Percentiles rank a stretch among this genome's conserved stretches.
Conservation (phyloP, 2,113 vertebrate species). For the Eurystomus gularis region DNA sequence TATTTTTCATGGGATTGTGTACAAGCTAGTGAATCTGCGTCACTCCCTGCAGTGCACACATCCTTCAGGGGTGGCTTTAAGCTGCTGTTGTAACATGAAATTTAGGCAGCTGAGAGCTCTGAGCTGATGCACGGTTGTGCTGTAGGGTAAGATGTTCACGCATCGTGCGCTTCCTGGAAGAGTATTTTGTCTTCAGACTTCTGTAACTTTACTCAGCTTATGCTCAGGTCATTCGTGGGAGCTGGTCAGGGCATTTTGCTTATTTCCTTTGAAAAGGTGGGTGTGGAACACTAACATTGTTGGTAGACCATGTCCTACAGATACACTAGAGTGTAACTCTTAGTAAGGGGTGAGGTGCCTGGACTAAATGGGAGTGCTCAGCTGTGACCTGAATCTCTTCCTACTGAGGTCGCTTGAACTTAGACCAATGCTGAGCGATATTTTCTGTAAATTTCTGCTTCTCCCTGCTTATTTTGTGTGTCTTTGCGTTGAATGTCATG, state of each 20-base stretch:
- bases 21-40: not conserved
- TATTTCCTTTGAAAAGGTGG: not conserved
- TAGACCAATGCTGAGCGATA: not conserved
- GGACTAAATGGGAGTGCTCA: not conserved
- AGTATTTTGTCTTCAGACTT: not conserved
- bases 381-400: not conserved
- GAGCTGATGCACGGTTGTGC: not conserved
- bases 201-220: not conserved
- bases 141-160: not conserved
- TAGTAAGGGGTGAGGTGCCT: not conserved
- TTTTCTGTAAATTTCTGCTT: not conserved
- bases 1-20: not conserved
- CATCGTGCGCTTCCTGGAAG: fast-evolving
- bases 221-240: not conserved
- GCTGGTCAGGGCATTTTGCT: not conserved
- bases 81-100: not conserved
- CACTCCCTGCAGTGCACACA: not conserved
- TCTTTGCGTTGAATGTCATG: not conserved
- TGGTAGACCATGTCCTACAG: not conserved
- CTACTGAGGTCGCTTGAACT: not conserved
- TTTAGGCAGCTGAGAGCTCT: not conserved
- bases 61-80: not conserved
- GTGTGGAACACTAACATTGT: fast-evolving
- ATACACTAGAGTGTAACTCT: fast-evolving
- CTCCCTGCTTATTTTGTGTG: not conserved